Evolutionary conservation across 2,797 vertebrate species (phyloP).

Genomic region (Fistularia tabacaria): DNA sequence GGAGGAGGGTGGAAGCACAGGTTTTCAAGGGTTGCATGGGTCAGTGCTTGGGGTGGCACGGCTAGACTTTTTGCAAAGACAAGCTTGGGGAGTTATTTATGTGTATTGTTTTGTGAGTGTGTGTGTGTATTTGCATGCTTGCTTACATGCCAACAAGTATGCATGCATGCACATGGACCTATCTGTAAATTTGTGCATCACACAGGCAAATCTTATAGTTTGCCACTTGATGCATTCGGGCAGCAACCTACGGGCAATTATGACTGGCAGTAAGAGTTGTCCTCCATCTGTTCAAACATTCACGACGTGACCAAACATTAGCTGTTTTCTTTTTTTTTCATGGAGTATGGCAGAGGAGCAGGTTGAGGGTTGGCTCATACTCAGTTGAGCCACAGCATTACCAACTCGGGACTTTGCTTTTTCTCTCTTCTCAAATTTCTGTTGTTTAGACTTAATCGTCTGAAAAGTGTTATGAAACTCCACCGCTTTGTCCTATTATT

Average conservation of each 20-base stretch:
- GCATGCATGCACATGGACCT: background rate
- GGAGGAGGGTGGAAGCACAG: slow-evolving; percentile 18
- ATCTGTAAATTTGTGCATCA: background rate
- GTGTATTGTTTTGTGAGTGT: background rate
- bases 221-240: background rate
- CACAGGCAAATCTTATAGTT: background rate
- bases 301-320: slow-evolving; percentile 39
- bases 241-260: slow-evolving; percentile 12
- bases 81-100: slow-evolving; percentile 4
- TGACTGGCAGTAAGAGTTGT: slow-evolving; percentile 19
- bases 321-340: slow-evolving; percentile 15
- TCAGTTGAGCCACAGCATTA: slow-evolving; percentile 19
- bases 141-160: background rate
- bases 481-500: no score
- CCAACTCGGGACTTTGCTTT: background rate
- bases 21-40: slow-evolving; percentile 24
- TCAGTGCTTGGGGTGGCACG: slow-evolving; percentile 19
- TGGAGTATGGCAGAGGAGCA: no score
- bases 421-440: no score
- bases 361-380: slow-evolving; percentile 1
- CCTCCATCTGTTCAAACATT: slow-evolving; percentile 57
- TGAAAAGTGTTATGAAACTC: no score
- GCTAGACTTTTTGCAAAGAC: slow-evolving; percentile 13
- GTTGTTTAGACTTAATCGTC: no score
- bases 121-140: background rate